Evolutionary conservation across 2,888 invertebrate species (phyloP), one percentile per base, ranked within the genome.

Genomic region (Caenorhabditis sp.): DNA sequence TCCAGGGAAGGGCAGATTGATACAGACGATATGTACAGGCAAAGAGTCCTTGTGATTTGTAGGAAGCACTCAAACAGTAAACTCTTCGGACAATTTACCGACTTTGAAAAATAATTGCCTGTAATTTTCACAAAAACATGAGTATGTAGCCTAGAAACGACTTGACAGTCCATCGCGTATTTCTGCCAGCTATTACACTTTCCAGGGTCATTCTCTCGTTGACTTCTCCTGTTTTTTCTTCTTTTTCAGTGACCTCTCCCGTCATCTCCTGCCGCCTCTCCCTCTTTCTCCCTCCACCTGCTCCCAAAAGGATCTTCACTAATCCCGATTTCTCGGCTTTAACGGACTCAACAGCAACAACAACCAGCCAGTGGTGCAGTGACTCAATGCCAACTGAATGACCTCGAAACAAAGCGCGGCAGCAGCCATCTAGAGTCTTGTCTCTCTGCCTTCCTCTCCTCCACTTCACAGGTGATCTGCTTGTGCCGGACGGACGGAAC

Each of bases 251-350:
- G 32, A 9, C 32, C n/a, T n/a, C n/a, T n/a, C n/a, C n/a, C n/a
- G 40, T 47, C 47, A 20, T 47, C 20, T 47, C 47, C 13, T 40
- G 6, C 40, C 13, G 11, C 6, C 6, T 40, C 13, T 40, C 13
- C 40, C 6, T 11, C 6, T 40, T 51, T 24, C 1, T 51, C 11
- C 51, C 24, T 53, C 26, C 26, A 6, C 13, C 53, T 32, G 56
- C 56, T 56, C 56, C 56, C 56, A n/a, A 20, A 56, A 18, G 32
- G 56, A 56, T 35, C 56, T 56, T 18, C 2, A n/a, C 32, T 56
- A 56, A 56, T 56, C 56, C 56, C 26, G 11, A 6, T 18, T 47
- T 18, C 18, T 2, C 47, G 47, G 47, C 47, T 47, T n/a, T 18
- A 47, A 47, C 47, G 2, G 47, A n/a, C 47, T 47, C 47, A 18